These are phyloP conservation scores for Lepidurus couesii DNA, from an alignment of 1,140 invertebrate genomes.

Conservation along the genomic window DNA sequence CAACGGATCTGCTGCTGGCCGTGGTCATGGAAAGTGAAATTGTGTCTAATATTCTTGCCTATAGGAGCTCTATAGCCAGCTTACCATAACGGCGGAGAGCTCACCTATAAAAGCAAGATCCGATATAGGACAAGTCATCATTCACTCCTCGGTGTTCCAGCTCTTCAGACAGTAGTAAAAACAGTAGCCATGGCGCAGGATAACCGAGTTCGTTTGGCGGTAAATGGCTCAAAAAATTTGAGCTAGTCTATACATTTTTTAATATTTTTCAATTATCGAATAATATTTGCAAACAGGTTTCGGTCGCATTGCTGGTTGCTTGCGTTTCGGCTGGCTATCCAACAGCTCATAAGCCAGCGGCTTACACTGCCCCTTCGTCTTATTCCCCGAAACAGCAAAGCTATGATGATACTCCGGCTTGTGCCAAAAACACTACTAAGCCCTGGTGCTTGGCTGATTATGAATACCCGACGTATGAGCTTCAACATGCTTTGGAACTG, in stretches of 20 bases:
- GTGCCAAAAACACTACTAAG: conserved; percentile 39
- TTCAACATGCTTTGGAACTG: conserved; percentile 35
- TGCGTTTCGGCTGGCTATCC: neutral
- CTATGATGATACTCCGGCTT: conserved; percentile 36
- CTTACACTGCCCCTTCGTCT: neutral
- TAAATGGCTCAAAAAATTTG: neutral
- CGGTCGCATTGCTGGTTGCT: neutral
- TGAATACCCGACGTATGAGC: conserved; percentile 39
- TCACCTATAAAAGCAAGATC: neutral
- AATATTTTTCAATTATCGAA: neutral
- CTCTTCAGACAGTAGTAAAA: neutral
- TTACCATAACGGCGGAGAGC: neutral
- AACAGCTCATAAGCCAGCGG: neutral
- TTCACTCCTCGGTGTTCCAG: neutral
- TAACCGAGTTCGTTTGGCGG: neutral
- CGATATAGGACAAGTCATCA: neutral
- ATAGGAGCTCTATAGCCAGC: neutral
- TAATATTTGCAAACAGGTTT: neutral
- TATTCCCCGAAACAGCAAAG: neutral
- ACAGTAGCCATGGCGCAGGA: neutral
- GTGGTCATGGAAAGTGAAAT: conserved; percentile 4
- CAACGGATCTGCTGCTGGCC: neutral
- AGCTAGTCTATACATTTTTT: neutral
- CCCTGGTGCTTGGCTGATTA: conserved; percentile 40
- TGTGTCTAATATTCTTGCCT: neutral